A percentile compares a stretch with the other conserved stretches of the same genome.
Conservation (phyloP, 2,113 vertebrate genomes). For the Oryctolagus cuniculus region mOryCun1.1 NC_091439.1:15167501-15168000, state of each 20-base stretch:
- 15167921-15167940: not conserved
- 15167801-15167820: not conserved
- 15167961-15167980: not conserved
- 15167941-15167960: not conserved
- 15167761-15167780: not conserved
- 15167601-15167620: not conserved
- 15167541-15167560: not conserved
- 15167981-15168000: not conserved
- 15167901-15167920: not conserved
- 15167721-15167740: not conserved
- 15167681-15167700: not conserved
- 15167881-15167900: not conserved
- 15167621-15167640: not conserved
- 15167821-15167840: not conserved
- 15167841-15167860: not conserved
- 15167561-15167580: not conserved
- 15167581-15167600: not conserved
- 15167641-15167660: not conserved
- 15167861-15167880: not conserved
- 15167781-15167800: not conserved
- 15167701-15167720: not conserved
- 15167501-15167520: not conserved
- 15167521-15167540: not conserved
- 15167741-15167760: not conserved
- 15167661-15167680: not conserved